Evolutionary conservation across 2,113 vertebrate species (phyloP).

Genomic region (Empidonax alnorum): DNA sequence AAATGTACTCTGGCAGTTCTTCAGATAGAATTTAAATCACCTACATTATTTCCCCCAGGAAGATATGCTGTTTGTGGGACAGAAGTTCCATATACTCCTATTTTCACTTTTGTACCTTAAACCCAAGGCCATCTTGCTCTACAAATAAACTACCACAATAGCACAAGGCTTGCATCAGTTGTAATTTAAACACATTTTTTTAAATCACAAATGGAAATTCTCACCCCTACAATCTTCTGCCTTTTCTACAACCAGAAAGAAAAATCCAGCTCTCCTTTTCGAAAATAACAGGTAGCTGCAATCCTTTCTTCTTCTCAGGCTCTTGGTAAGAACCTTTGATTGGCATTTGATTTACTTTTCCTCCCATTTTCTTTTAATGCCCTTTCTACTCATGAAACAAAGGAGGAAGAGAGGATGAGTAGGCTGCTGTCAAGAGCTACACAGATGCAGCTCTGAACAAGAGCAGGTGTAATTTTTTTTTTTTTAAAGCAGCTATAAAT

Average conservation of each 20-base stretch:
- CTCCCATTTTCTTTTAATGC: not conserved
- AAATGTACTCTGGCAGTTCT: not conserved
- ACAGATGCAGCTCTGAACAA: not conserved
- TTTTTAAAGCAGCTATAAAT: not conserved
- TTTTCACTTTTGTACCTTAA: not conserved
- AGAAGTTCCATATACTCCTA: rapidly evolving
- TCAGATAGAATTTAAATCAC: constrained; percentile 1
- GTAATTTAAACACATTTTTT: not conserved
- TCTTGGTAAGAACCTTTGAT: not conserved
- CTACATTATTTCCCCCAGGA: not conserved
- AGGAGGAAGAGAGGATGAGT: not conserved
- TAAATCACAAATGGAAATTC: not conserved
- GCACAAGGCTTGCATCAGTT: not conserved
- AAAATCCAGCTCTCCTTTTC: not conserved
- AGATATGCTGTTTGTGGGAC: not conserved
- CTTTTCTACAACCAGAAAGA: not conserved
- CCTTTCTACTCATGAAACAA: not conserved
- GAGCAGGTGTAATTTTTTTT: not conserved
- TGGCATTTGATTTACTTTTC: not conserved
- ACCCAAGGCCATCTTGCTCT: not conserved
- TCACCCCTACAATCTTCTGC: not conserved
- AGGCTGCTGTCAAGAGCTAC: not conserved
- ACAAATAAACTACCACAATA: not conserved
- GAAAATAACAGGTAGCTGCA: not conserved
- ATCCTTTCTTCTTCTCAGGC: not conserved